Percentiles rank a stretch among this genome's conserved stretches.
These are phyloP conservation scores for Phrynocephalus versicolor DNA, from an alignment of 2,113 vertebrate species.

Conservation along the genomic window DNA sequence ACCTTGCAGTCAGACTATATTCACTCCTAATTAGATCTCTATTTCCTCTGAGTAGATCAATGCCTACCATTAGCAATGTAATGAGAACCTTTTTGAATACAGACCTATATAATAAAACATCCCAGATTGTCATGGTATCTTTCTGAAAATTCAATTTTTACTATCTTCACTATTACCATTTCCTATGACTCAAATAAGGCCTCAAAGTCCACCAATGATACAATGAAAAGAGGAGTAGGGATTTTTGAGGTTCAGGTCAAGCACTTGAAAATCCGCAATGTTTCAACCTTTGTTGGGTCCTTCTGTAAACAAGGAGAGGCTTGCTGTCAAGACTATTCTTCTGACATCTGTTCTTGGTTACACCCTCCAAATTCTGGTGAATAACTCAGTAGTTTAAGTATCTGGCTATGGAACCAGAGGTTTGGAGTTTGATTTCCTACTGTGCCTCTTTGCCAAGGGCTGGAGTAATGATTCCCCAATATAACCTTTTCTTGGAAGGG, in stretches of 20 bases:
- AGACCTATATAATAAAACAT: not conserved
- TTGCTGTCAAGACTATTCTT: not conserved
- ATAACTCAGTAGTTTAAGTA: too few species aligned
- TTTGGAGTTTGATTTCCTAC: too few species aligned
- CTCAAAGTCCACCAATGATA: not conserved
- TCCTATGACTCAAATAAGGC: not conserved
- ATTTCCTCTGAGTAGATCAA: slow-evolving; percentile 35
- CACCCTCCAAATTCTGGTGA: not conserved
- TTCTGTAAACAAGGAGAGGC: not conserved
- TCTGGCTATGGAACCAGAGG: too few species aligned
- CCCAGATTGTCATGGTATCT: not conserved
- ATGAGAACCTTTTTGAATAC: slow-evolving; percentile 18
- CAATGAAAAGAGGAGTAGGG: not conserved
- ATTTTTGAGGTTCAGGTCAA: not conserved
- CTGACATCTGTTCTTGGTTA: not conserved
- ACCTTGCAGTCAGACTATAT: not conserved
- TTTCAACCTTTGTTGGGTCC: not conserved
- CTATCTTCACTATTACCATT: not conserved
- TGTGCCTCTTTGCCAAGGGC: too few species aligned
- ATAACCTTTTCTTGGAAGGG: not conserved
- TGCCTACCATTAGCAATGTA: not conserved
- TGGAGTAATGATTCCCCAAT: too few species aligned
- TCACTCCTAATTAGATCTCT: slow-evolving; percentile 27
- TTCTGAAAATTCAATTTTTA: slow-evolving; percentile 7
- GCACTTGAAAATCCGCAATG: not conserved